Evolutionary conservation across 2,113 vertebrate genomes (phyloP), one percentile per base, ranked within the genome.

Genomic region (Rhea pennata): DNA sequence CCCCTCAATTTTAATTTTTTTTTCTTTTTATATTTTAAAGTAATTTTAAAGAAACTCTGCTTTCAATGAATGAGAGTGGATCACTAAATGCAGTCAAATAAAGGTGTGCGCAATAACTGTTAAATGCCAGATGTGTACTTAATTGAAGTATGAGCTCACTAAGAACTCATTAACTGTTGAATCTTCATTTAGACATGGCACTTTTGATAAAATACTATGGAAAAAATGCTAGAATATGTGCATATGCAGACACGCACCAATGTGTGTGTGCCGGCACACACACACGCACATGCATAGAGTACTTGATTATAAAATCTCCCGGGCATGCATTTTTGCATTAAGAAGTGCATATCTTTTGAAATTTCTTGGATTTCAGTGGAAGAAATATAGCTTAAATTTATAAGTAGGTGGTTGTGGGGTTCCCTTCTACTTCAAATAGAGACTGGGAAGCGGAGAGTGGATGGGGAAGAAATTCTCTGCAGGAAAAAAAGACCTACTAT

Each of bases 301-400:
- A 42, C 8, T 9, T 78, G 42, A 64, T 62, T 97, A 73, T 90
- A 77, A 93, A 44, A 62, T 87, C 54, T 90, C 73, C 53, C 50
- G 66, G 40, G 27, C n/a, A 86, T 22, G 46, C 9, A 54, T 59
- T 87, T 92, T 67, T 94, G 33, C 51, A 67, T 58, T 90, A 84
- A 93, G 64, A 84, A 65, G 61, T 87, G 71, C 42, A 50, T 40
- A 46, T 13, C 40, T 93, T 64, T 26, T 69, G 84, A 92, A 95
- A 67, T 67, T 73, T 59, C 39, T 87, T 61, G 10, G 78, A 62
- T 75, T 91, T 91, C 66, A 36, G 73, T 82, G 86, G 59, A 82
- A 92, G 83, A 95, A 96, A 93, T 44, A 61, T 20, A 73, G 83
- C 67, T 95, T 66, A 73, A 77, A 96, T 79, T 89, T 62, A 13